Conservation (phyloP, 37 sponge, comb jelly and placozoan genomes). For the Dysidea cf. avara region DNA sequence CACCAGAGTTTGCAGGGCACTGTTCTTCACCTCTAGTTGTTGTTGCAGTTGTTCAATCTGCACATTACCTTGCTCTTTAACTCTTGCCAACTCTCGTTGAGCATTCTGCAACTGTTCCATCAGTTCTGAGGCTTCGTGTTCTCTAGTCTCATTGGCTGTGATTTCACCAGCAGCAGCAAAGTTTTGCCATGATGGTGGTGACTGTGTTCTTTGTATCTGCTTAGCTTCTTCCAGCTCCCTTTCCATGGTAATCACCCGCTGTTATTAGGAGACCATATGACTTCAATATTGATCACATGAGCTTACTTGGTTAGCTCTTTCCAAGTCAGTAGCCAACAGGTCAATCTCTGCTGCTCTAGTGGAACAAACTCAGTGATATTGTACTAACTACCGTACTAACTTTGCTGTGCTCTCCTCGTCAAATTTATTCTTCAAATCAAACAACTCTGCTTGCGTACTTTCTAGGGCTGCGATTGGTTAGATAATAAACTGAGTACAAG, state of each 20-base stretch:
- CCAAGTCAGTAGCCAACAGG: constrained; percentile 70
- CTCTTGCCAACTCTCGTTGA: constrained; percentile 40
- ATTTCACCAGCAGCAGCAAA: too few species aligned
- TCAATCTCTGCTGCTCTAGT: constrained; percentile 74
- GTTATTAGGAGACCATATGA: neutral
- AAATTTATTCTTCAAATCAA: constrained; percentile 91
- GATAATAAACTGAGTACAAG: neutral
- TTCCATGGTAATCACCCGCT: constrained; percentile 47
- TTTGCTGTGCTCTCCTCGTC: constrained; percentile 81
- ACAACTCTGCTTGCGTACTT: constrained; percentile 80
- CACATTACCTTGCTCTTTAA: neutral
- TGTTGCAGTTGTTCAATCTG: neutral
- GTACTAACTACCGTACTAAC: constrained; percentile 36
- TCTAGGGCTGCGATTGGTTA: constrained; percentile 65
- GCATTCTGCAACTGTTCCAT: constrained; percentile 60
- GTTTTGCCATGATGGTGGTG: neutral
- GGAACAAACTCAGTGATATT: neutral
- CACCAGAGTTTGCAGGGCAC: neutral
- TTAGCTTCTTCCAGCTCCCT: constrained; percentile 36
- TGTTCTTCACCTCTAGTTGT: constrained; percentile 4
- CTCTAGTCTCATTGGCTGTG: too few species aligned
- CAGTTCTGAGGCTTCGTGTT: constrained; percentile 41
- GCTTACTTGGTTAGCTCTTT: constrained; percentile 71
- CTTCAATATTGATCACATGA: neutral
- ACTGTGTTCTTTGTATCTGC: constrained; percentile 1